Percentiles rank a stretch among this genome's conserved stretches.
These are phyloP conservation scores for Cisticola juncidis DNA, from an alignment of 2,113 vertebrate species.

Conservation along the genomic window DNA sequence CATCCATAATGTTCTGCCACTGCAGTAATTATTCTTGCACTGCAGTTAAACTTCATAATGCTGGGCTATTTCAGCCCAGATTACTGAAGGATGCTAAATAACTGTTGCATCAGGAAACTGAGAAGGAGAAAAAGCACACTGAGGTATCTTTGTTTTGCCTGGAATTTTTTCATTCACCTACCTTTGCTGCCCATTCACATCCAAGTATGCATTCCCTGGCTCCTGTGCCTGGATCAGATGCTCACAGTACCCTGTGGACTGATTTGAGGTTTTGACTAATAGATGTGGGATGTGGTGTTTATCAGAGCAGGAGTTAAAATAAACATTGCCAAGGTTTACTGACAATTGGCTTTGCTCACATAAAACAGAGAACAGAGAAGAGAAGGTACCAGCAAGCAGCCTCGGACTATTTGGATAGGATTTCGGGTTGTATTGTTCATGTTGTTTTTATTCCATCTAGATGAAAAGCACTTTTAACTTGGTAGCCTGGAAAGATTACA, in stretches of 20 bases:
- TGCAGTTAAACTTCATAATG: conserved; percentile 31
- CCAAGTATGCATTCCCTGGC: neutral
- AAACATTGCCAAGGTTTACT: neutral
- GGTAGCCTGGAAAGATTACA: conserved; percentile 40
- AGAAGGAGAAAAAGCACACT: neutral
- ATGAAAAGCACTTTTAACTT: conserved; percentile 60
- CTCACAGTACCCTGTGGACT: neutral
- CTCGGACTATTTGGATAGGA: neutral
- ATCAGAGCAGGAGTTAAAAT: conserved; percentile 7
- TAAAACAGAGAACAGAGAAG: neutral
- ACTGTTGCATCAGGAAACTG: neutral
- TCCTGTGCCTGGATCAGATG: neutral
- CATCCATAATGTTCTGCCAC: conserved; percentile 25
- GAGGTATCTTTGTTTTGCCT: neutral
- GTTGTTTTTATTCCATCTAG: conserved; percentile 28
- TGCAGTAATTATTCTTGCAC: conserved; percentile 31
- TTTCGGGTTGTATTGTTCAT: neutral
- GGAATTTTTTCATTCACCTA: neutral
- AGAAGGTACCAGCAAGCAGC: neutral
- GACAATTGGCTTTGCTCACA: neutral
- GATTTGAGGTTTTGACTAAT: neutral
- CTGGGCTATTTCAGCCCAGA: conserved; percentile 29
- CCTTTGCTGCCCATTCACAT: neutral
- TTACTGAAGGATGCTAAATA: conserved; percentile 18
- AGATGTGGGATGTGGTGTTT: neutral